These are phyloP conservation scores for Caenorhabditis becei DNA, from an alignment of 2,888 invertebrate species.

Conservation along the genomic window DNA sequence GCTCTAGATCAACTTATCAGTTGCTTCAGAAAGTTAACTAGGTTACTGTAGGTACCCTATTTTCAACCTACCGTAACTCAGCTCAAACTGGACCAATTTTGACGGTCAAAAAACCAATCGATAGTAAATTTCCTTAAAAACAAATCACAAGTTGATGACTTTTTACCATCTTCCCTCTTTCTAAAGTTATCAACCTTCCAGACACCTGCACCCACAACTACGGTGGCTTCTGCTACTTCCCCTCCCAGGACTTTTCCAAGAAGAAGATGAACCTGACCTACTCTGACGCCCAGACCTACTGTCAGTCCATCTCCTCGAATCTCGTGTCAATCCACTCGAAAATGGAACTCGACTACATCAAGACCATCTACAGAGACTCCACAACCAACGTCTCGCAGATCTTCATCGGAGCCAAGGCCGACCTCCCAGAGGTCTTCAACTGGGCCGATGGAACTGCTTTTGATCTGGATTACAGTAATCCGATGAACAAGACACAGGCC, in stretches of 20 bases:
- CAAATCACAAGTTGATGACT: no score
- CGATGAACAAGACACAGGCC: constrained; percentile 5
- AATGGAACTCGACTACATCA: constrained; percentile 20
- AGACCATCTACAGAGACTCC: constrained; percentile 15
- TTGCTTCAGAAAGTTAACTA: no score
- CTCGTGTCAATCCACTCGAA: constrained; percentile 21
- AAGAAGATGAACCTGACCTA: background rate
- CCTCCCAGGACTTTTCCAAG: constrained; percentile 9
- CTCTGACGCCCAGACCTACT: constrained; percentile 12
- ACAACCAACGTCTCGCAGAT: background rate
- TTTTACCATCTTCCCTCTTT: no score
- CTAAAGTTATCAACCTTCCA: background rate
- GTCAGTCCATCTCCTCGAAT: constrained; percentile 6
- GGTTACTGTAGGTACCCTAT: no score
- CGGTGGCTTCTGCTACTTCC: constrained; percentile 35
- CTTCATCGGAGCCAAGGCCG: constrained; percentile 11
- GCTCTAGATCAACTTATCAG: no score
- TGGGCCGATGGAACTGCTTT: constrained; percentile 19
- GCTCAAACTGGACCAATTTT: no score
- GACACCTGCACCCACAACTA: constrained; percentile 30
- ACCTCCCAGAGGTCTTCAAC: constrained; percentile 22
- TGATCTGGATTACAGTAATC: constrained; percentile 23
- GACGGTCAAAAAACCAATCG: no score
- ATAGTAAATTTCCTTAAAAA: no score
- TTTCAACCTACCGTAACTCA: no score